Evolutionary conservation across 2,797 vertebrate genomes (phyloP).

Genomic region (Parauchenoglanis punctatus): DNA sequence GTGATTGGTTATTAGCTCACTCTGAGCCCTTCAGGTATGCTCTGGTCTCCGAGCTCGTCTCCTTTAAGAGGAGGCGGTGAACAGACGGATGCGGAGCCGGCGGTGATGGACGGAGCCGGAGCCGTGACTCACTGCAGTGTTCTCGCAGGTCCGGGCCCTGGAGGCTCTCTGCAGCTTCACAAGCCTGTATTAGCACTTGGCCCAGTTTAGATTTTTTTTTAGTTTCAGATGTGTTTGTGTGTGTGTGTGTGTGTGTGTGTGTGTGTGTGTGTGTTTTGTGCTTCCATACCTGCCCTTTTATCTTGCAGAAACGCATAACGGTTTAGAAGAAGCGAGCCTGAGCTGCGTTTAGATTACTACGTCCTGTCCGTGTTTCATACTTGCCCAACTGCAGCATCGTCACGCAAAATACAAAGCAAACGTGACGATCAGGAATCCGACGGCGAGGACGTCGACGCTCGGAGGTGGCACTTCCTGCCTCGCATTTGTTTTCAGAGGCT

Average conservation of each 20-base stretch:
- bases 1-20: neutral
- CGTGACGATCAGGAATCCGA: neutral
- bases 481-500: too few species aligned
- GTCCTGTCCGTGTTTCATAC: too few species aligned
- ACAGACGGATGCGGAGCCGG: conserved; percentile 22
- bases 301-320: neutral
- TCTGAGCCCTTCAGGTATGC: neutral
- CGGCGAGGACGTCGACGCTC: neutral
- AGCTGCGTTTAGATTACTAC: neutral
- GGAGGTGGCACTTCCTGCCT: too few species aligned
- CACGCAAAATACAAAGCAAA: neutral
- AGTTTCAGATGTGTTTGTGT: neutral
- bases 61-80: conserved; percentile 31
- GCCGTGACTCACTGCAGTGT: conserved; percentile 36
- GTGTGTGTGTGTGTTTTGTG: neutral
- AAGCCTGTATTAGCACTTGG: conserved; percentile 24
- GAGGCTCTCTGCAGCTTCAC: conserved; percentile 28
- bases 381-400: neutral
- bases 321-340: neutral
- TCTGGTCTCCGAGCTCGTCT: neutral
- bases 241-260: neutral
- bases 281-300: neutral
- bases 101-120: conserved; percentile 9
- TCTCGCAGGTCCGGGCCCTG: conserved; percentile 28
- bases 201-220: conserved; percentile 48